Evolutionary conservation across 2,888 invertebrate genomes (phyloP).

Genomic region (Bruchidius siliquastri): DNA sequence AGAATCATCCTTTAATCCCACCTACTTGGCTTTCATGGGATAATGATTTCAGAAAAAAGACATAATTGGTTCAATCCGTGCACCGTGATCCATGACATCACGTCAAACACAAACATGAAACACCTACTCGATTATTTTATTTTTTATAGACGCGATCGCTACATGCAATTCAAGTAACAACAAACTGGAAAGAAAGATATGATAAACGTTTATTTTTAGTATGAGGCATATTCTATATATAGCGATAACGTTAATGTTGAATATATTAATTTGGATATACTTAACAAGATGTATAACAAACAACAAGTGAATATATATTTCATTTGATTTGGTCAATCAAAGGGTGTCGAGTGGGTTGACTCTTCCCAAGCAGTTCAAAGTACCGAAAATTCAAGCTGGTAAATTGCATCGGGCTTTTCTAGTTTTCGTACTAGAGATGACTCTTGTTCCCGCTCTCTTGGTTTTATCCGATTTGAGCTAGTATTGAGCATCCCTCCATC

Average conservation of each 20-base stretch:
- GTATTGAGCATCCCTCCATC: no score
- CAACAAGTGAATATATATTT: background rate
- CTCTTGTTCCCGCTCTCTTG: no score
- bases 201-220: background rate
- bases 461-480: no score
- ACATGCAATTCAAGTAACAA: background rate
- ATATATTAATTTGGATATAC: background rate
- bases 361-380: no score
- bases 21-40: background rate
- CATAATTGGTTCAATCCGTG: background rate
- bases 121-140: background rate
- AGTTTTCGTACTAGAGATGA: no score
- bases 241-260: background rate
- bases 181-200: background rate
- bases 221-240: background rate
- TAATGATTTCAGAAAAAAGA: background rate
- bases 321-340: no score
- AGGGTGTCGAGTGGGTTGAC: background rate
- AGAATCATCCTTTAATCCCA: background rate
- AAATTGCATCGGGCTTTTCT: no score
- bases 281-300: background rate
- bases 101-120: background rate
- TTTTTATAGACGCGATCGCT: background rate
- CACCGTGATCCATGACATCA: background rate
- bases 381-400: no score